Evolutionary conservation across 2,113 vertebrate genomes (phyloP).

Genomic region (Hipposideros armiger): DNA sequence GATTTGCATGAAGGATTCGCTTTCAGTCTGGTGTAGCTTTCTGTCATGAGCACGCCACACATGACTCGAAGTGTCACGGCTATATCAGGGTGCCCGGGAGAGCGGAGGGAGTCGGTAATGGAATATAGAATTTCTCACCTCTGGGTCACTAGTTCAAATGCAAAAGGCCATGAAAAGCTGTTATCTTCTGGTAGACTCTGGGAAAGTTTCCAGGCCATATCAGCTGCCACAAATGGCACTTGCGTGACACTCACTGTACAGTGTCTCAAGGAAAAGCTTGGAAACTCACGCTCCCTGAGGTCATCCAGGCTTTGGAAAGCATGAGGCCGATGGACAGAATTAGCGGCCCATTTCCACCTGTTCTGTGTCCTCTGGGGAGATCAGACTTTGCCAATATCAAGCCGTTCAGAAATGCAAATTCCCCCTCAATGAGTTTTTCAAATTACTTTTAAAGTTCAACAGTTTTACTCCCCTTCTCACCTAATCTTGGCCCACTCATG

Average conservation of each 20-base stretch:
- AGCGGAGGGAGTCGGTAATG: conserved; percentile 28
- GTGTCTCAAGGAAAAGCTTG: neutral
- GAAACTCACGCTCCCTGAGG: neutral
- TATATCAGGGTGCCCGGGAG: conserved; percentile 25
- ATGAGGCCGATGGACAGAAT: neutral
- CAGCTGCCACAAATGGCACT: neutral
- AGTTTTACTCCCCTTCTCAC: neutral
- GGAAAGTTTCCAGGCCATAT: neutral
- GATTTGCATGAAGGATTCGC: conserved; percentile 56
- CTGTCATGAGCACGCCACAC: conserved; percentile 67
- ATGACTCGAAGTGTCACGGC: neutral
- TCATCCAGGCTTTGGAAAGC: neutral
- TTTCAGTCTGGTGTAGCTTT: conserved; percentile 60
- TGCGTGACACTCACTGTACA: neutral
- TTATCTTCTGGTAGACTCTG: neutral
- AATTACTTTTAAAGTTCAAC: neutral
- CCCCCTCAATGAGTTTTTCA: neutral
- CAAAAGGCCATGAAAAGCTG: conserved; percentile 40
- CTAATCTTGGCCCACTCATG: neutral
- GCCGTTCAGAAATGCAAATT: neutral
- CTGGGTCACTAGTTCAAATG: conserved; percentile 65
- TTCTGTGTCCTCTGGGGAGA: neutral
- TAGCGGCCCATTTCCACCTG: neutral
- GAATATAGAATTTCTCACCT: conserved; percentile 68
- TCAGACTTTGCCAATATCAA: neutral